Evolutionary conservation across 1,140 invertebrate species (phyloP), one percentile per base, ranked within the genome.

Genomic region (Apis dorsata): DNA sequence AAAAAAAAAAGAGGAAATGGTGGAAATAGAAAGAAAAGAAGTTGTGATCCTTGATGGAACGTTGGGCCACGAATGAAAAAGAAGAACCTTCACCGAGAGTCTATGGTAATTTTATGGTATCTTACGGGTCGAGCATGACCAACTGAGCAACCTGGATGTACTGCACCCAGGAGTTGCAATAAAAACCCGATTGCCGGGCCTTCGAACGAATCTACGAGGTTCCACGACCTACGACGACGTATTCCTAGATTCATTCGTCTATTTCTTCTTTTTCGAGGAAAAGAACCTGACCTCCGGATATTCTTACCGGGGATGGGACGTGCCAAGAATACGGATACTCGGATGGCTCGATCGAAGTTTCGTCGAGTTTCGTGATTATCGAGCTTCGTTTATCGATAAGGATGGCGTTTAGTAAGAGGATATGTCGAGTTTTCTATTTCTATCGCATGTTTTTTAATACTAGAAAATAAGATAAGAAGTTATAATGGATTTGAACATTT

Each of bases 81-180:
- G 57, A 17, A 15, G 59, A 60, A 1, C 17, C n/a, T 44, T 49
- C 55, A 28, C 49, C 60, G 72, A 59, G 19, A 81, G 81, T 86
- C 75, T 87, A 87, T 87, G 86, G 86, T 87, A 87, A 87, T 87
- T 87, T 87, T 87, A 87, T 68, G 78, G 82, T 87, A 57, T 62
- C 85, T 85, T 86, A 80, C 75, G 76, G 66, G 57, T 12, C 51
- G 59, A 24, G 68, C 65, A 49, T 55, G 74, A 24, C 59, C 74
- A 53, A 13, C 44, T 8, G 21, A 44, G 24, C 62, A 13, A 7
- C 55, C 7, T 8, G 21, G 51, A 65, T 53, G 51, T 65, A 51
- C 55, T 44, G 55, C 55, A 53, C 73, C 53, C 69, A 55, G 34
- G 76, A 34, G 70, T 66, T 70, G 59, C 69, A 85, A 84, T 81